These are phyloP conservation scores for Netelia fuscicornis DNA, from an alignment of 2,888 invertebrate genomes.

Conservation along the genomic window DNA sequence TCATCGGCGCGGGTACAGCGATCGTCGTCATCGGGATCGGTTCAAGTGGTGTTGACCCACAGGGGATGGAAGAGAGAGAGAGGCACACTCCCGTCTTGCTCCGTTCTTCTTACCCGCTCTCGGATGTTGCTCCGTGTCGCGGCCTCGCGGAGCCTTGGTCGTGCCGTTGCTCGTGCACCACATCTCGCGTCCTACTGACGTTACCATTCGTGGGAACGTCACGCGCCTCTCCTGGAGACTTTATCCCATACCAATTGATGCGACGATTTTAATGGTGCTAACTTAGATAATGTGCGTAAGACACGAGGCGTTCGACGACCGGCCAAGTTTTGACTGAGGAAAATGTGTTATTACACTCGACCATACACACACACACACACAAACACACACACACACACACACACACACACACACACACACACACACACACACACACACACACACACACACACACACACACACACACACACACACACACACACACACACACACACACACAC, in stretches of 20 bases:
- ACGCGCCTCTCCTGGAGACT: conserved; percentile 40
- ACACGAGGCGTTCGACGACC: background rate
- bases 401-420: background rate
- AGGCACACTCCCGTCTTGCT: conserved; percentile 33
- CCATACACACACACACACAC: background rate
- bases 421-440: background rate
- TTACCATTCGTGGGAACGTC: conserved; percentile 80
- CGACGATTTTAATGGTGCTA: conserved; percentile 9
- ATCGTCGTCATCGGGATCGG: conserved; percentile 82
- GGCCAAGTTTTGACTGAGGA: background rate
- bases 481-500: background rate
- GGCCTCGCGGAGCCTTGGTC: conserved; percentile 6
- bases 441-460: background rate
- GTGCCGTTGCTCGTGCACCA: conserved; percentile 20
- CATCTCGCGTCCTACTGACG: conserved; percentile 4
- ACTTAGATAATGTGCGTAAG: conserved; percentile 7
- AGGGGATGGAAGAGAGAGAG: background rate
- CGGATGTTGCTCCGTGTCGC: conserved; percentile 32
- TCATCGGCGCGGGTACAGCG: conserved; percentile 74
- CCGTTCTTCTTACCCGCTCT: conserved; percentile 21
- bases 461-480: background rate
- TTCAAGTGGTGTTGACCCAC: conserved; percentile 83
- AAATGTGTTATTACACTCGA: background rate
- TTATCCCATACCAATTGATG: conserved; percentile 66
- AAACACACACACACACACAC: background rate